phyloP scores from a whole-genome alignment of 2,888 invertebrate species.

The Phorcus lineatus region DNA sequence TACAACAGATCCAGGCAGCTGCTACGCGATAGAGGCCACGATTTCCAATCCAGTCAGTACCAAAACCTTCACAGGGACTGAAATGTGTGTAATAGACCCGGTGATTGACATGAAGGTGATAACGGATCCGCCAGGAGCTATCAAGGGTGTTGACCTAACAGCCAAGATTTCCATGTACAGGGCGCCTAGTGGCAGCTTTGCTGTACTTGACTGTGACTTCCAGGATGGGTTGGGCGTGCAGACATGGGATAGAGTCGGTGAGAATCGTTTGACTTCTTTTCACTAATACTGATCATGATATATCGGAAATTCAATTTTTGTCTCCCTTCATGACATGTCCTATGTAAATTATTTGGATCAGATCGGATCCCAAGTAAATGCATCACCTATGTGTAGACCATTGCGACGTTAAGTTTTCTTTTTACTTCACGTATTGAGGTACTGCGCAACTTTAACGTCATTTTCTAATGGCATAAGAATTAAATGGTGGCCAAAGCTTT shows the following conservation, averaged over 20 bases:
- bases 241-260: conserved; percentile 32
- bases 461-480: too few relatives aligned
- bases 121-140: conserved; percentile 41
- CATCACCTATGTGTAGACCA: too few relatives aligned
- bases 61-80: conserved; percentile 36
- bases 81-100: conserved; percentile 31
- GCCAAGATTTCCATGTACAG: conserved; percentile 48
- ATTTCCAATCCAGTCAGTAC: conserved; percentile 49
- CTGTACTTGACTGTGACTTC: conserved; percentile 49
- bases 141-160: conserved; percentile 38
- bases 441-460: too few relatives aligned
- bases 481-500: too few relatives aligned
- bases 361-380: too few relatives aligned
- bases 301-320: too few relatives aligned
- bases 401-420: too few relatives aligned
- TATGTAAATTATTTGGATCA: too few relatives aligned
- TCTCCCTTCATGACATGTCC: too few relatives aligned
- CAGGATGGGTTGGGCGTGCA: conserved; percentile 25
- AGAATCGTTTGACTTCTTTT: background rate
- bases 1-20: conserved; percentile 2
- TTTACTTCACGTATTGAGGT: too few relatives aligned
- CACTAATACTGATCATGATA: background rate
- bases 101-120: conserved; percentile 24
- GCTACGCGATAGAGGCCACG: conserved; percentile 41
- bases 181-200: conserved; percentile 43